These are phyloP conservation scores for Sminthurinus signatus DNA, from an alignment of 1,140 invertebrate species.

Conservation along the genomic window DNA sequence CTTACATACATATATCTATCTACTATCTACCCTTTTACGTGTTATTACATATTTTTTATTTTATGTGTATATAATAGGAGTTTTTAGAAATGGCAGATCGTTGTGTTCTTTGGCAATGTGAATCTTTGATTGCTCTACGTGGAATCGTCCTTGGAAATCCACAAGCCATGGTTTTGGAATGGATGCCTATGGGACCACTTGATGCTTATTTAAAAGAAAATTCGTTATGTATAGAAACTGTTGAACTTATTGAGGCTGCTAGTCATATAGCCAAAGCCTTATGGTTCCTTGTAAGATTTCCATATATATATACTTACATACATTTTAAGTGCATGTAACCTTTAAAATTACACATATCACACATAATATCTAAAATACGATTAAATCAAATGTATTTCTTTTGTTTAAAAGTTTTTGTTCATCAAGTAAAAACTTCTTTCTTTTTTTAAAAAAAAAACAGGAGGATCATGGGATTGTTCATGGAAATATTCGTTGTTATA, in stretches of 20 bases:
- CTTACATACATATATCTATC: too few relatives aligned
- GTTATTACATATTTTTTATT: not conserved
- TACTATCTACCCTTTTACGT: too few relatives aligned
- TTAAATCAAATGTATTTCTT: too few relatives aligned
- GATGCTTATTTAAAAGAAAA: constrained; percentile 55
- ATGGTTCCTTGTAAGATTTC: constrained; percentile 35
- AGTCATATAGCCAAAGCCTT: constrained; percentile 40
- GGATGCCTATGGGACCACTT: constrained; percentile 65
- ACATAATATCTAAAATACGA: too few relatives aligned
- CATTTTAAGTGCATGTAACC: too few relatives aligned
- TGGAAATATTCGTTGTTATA: constrained; percentile 77
- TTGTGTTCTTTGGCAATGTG: constrained; percentile 67
- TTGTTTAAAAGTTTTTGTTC: too few relatives aligned
- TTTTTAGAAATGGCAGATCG: constrained; percentile 66
- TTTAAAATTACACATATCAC: too few relatives aligned
- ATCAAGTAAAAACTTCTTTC: too few relatives aligned
- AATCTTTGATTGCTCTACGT: constrained; percentile 62
- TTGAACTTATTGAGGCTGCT: constrained; percentile 63
- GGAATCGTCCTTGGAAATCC: constrained; percentile 67
- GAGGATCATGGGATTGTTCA: constrained; percentile 71
- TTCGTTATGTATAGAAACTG: constrained; percentile 50
- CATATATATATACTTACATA: too few relatives aligned
- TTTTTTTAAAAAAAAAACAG: constrained; percentile 44
- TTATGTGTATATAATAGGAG: constrained; percentile 51
- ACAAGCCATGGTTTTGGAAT: constrained; percentile 73